Base-by-base conservation (phyloP, 1,140 invertebrate species). In the Ganaspis sp. region DNA sequence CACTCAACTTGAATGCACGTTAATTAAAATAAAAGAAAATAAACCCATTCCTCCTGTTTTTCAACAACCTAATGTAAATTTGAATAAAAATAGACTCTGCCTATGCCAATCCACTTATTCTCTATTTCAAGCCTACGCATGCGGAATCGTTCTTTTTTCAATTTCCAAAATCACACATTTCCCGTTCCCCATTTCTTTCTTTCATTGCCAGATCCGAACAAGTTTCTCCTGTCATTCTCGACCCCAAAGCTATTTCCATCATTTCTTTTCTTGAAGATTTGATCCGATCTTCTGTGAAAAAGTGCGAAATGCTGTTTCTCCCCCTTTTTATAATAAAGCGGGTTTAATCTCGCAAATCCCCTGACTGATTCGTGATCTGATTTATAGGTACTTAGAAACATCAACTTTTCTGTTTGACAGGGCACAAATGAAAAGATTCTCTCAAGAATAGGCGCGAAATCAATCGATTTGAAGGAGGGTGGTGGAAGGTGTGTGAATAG, bases 291-390 rank as follows among this genome's bases (percentile, higher is more conserved):
- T 11, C 21, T 64, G 11, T 64, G 23, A 64, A 64, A n/a, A 64
- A 64, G 58, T 64, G 58, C 58, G 58, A 64, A 64, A n/a, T 15
- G 58, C 23, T 64, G 58, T 64, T 49, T 64, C 26, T 29, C 5
- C 54, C 9, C 23, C 23, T 12, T 29, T 17, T 64, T 29, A 64
- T 64, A 21, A 64, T 29, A 29, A 64, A 26, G 58, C 3, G 58
- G 58, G 29, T 64, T 29, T 64, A 64, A 64, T 64, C 23, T 64
- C 54, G 6, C 5, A 29, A 29, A 29, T 29, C 12, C 15, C 58
- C 58, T 15, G 58, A 64, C 58, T 34, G 26, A 64, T 64, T 64
- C 26, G 58, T 64, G 58, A 64, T 26, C 58, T 64, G 58, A 29
- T 64, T 64, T 29, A 64, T n/a, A 64, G 26, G 23, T 29, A 64